Evolutionary conservation across 2,113 vertebrate genomes (phyloP), one percentile per base, ranked within the genome.

Genomic region (Heptranchias perlo): DNA sequence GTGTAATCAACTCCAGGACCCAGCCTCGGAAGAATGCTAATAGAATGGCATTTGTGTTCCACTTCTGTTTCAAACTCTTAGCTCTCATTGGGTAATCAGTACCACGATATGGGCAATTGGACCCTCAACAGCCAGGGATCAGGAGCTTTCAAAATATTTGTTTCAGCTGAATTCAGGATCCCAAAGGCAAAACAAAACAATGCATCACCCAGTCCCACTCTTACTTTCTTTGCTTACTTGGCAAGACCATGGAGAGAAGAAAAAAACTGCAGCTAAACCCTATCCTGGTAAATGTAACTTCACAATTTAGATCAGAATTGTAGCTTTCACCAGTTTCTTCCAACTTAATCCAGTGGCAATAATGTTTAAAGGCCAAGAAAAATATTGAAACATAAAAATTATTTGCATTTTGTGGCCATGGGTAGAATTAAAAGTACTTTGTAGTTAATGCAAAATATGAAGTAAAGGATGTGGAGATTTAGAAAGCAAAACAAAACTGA

Each of bases 341-440:
- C 1, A 73, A 47, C 44, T 69, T 95, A 95, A 73, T 95, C 44
- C 65, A 69, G 28, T 47, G 44, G 64, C 25, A 67, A 67, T 69
- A 95, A 73, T 52, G 52, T 13, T 52, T 35, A 69, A 67, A 35
- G 28, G 94, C 64, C 94, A 95, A 69, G 62, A 35, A 95, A 95
- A 94, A 94, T 64, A 94, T 64, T 39, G 39, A 94, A 65, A 64
- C 62, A 67, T 16, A 78, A n/a, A 95, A 69, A 69, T 49, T 69
- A 69, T 69, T 69, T 35, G 94, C 65, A 69, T 69, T 95, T 95
- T 52, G 25, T 2, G 65, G 65, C 23, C 8, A 95, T 47, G 3
- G 47, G 25, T 31, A 95, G 65, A 95, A 73, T 95, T 95, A 73
- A 25, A 49, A 49, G 31, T 35, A 95, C 94, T 95, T 95, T 73